phyloP scores from a whole-genome alignment of 1,140 invertebrate species.

The Cotesia typhae region DNA sequence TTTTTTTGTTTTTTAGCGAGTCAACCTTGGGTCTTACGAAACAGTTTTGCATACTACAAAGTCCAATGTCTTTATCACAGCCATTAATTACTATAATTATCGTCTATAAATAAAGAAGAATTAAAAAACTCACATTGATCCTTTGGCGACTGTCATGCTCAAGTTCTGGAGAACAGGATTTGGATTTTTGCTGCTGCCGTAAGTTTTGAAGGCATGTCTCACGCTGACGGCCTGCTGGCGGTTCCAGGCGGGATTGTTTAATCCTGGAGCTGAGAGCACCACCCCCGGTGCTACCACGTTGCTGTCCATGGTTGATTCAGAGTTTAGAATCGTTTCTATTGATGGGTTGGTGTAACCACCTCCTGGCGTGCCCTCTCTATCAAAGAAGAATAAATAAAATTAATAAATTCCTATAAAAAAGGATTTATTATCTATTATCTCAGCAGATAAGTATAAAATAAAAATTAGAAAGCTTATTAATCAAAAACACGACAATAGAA shows the following conservation, averaged over 20 bases:
- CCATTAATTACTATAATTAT: neutral
- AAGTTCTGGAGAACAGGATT: slow-evolving; percentile 86
- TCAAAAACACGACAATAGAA: too few relatives aligned
- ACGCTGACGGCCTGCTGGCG: slow-evolving; percentile 85
- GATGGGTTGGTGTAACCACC: slow-evolving; percentile 42
- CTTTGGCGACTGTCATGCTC: slow-evolving; percentile 90
- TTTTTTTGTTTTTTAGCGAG: neutral
- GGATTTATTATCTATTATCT: too few relatives aligned
- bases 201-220: slow-evolving; percentile 84
- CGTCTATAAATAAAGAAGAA: neutral
- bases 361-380: slow-evolving; percentile 49
- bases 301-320: slow-evolving; percentile 46
- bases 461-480: too few relatives aligned
- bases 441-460: too few relatives aligned
- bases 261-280: slow-evolving; percentile 53
- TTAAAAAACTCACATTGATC: slow-evolving; percentile 81
- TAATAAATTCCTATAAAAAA: too few relatives aligned
- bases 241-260: slow-evolving; percentile 66
- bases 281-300: slow-evolving; percentile 48
- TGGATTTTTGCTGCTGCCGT: slow-evolving; percentile 83
- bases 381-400: slow-evolving; percentile 25
- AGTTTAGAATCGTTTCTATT: slow-evolving; percentile 47
- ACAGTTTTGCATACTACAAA: too few relatives aligned
- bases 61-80: neutral
- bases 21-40: too few relatives aligned